Conservation (phyloP, 37 sponge, comb jelly and placozoan species). For the Haliclona indistincta region DNA sequence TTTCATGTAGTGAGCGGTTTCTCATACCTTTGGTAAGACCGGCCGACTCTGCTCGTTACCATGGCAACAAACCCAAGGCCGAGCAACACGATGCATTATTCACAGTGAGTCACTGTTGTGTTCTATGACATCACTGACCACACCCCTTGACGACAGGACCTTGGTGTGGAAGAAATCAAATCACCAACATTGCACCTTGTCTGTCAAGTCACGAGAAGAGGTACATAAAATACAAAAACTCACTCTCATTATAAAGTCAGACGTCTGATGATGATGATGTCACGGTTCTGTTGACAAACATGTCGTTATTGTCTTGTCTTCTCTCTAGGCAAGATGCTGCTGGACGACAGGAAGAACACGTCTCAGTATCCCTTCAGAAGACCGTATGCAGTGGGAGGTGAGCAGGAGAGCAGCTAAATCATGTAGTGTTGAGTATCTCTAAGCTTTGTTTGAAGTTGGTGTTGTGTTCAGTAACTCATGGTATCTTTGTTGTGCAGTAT, state of each 20-base stretch:
- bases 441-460: slow-evolving; percentile 24
- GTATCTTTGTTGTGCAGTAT: not conserved
- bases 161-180: slow-evolving; percentile 47
- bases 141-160: slow-evolving; percentile 28
- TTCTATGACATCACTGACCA: not conserved
- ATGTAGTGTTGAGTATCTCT: not conserved
- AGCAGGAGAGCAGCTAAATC: not conserved
- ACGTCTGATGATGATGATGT: too few relatives aligned
- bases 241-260: too few relatives aligned
- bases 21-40: too few relatives aligned
- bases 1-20: slow-evolving; percentile 5
- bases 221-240: not conserved
- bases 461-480: not conserved
- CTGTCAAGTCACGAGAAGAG: slow-evolving; percentile 63
- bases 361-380: slow-evolving; percentile 49
- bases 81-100: too few relatives aligned
- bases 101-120: not conserved
- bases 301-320: not conserved
- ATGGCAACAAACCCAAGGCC: too few relatives aligned
- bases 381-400: slow-evolving; percentile 68
- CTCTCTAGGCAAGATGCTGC: slow-evolving; percentile 34
- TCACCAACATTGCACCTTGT: slow-evolving; percentile 29
- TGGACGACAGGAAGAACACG: slow-evolving; percentile 55
- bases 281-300: not conserved
- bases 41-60: too few relatives aligned